phyloP scores from a whole-genome alignment of 2,797 vertebrate species.

The Eutrigla gurnardus region DNA sequence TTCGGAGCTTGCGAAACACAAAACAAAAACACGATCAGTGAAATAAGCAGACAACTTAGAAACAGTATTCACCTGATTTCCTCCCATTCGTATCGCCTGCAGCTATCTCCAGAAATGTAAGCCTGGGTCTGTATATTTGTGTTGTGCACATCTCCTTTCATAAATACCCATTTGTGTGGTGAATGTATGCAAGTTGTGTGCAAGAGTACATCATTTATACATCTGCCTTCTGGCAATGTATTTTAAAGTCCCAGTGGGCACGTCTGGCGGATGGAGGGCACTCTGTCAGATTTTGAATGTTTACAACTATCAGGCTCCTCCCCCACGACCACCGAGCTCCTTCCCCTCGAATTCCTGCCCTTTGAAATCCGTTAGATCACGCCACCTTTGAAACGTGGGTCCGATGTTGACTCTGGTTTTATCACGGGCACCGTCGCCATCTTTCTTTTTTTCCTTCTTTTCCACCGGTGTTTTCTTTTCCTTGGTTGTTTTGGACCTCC shows the following conservation, averaged over 20 bases:
- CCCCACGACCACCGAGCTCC: no score
- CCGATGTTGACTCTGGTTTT: no score
- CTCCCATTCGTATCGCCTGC: not conserved
- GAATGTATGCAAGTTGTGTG: not conserved
- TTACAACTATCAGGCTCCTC: no score
- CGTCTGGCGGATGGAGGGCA: no score
- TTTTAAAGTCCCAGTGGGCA: not conserved
- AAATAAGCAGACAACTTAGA: not conserved
- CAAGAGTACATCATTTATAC: not conserved
- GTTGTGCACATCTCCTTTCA: not conserved
- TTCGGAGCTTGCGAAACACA: not conserved
- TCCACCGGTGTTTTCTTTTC: no score
- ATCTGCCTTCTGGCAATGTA: not conserved
- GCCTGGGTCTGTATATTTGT: not conserved
- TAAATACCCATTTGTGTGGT: not conserved
- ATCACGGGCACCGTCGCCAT: no score
- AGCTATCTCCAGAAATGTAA: not conserved
- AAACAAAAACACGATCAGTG: not conserved
- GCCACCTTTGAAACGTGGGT: no score
- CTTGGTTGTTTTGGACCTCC: no score
- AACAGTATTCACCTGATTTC: not conserved
- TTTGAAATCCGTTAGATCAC: no score
- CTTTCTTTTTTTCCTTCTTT: no score
- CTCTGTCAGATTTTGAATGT: no score
- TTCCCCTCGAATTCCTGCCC: no score